phyloP scores from a whole-genome alignment of 1,140 invertebrate species.

The Leptonema lineaticorne region DNA sequence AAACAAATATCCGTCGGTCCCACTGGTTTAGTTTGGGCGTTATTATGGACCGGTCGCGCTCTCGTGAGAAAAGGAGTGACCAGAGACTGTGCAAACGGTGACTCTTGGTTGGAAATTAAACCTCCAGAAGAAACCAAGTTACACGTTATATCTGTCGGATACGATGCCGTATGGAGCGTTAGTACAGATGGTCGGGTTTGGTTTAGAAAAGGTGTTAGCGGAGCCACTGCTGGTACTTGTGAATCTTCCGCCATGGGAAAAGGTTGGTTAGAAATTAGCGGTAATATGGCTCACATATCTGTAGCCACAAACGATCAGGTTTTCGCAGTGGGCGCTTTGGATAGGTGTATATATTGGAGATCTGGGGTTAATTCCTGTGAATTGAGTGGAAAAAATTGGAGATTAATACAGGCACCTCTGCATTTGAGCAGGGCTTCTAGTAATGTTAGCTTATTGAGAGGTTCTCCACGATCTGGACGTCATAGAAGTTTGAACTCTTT shows the following conservation, averaged over 20 bases:
- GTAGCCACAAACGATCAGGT: slow-evolving; percentile 86
- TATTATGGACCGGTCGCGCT: slow-evolving; percentile 77
- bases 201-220: slow-evolving; percentile 83
- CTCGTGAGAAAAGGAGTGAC: slow-evolving; percentile 77
- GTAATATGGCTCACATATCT: slow-evolving; percentile 78
- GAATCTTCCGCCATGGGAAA: slow-evolving; percentile 72
- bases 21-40: slow-evolving; percentile 81
- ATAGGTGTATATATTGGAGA: slow-evolving; percentile 76
- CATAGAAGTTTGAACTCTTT: slow-evolving; percentile 51
- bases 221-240: slow-evolving; percentile 66
- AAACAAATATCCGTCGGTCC: slow-evolving; percentile 81
- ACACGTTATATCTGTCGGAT: slow-evolving; percentile 77
- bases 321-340: slow-evolving; percentile 60
- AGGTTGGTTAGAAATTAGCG: slow-evolving; percentile 84
- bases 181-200: slow-evolving; percentile 83
- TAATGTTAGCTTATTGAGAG: slow-evolving; percentile 59
- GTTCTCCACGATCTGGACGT: slow-evolving; percentile 50
- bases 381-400: slow-evolving; percentile 86
- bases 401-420: slow-evolving; percentile 70
- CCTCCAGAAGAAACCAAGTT: slow-evolving; percentile 71
- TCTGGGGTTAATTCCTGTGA: slow-evolving; percentile 75
- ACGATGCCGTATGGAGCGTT: slow-evolving; percentile 84
- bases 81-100: slow-evolving; percentile 71
- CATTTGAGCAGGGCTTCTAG: slow-evolving; percentile 78
- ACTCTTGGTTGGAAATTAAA: slow-evolving; percentile 78